Conservation (phyloP, 1,140 invertebrate genomes). For the Conus betulinus region DNA sequence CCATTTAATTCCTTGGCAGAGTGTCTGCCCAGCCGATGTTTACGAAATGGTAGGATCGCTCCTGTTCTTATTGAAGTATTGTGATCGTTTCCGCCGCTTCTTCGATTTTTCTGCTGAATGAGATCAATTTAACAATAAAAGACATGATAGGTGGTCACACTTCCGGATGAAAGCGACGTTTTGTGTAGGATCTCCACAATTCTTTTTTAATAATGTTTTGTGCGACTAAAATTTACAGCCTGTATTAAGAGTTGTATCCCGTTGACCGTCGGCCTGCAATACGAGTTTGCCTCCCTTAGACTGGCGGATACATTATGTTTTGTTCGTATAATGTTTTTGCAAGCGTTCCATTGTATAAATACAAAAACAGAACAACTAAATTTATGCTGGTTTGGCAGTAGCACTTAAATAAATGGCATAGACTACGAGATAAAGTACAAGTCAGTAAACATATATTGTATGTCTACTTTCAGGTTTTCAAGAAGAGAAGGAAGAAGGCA, state of each 20-base stretch:
- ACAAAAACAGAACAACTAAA: no score
- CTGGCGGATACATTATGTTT: no score
- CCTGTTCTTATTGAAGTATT: not conserved
- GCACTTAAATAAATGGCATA: no score
- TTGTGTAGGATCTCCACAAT: not conserved
- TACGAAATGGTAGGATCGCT: slow-evolving; percentile 4
- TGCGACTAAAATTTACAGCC: not conserved
- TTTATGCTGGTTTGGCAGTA: no score
- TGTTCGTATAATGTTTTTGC: no score
- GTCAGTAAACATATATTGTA: no score
- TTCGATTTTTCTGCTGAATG: not conserved
- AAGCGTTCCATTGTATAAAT: no score
- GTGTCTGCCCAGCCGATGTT: not conserved
- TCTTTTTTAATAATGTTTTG: not conserved
- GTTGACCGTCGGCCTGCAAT: not conserved
- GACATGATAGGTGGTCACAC: not conserved
- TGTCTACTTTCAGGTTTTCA: no score
- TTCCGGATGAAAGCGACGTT: not conserved
- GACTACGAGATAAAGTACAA: no score
- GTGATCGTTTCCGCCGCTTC: not conserved
- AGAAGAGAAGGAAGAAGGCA: no score
- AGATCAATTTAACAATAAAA: not conserved
- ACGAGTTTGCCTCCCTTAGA: not conserved
- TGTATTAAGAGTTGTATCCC: not conserved
- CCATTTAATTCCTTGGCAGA: not conserved